These are phyloP conservation scores for Pungitius pungitius DNA, from an alignment of 2,113 vertebrate genomes.

Conservation along the genomic window DNA sequence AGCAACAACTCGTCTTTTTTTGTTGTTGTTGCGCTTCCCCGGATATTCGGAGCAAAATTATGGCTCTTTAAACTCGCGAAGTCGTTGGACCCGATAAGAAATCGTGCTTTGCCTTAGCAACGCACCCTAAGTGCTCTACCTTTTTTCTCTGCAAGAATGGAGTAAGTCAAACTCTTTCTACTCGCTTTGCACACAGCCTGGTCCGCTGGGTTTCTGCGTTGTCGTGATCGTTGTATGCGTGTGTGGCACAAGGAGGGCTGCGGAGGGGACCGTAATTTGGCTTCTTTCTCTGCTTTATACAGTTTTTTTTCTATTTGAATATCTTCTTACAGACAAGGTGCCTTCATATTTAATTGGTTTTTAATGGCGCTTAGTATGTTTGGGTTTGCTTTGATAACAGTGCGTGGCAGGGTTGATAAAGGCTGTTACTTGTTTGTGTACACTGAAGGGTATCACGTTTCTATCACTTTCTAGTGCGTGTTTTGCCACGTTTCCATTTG, in stretches of 20 bases:
- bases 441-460: background rate
- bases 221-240: background rate
- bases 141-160: conserved; percentile 82
- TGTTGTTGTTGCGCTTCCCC: conserved; percentile 32
- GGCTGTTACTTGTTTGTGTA: background rate
- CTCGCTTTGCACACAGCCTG: background rate
- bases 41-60: conserved; percentile 73
- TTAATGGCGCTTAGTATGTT: background rate
- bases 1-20: conserved; percentile 67
- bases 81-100: conserved; percentile 62
- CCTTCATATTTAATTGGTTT: background rate
- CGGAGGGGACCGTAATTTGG: background rate
- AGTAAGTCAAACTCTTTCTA: conserved; percentile 78
- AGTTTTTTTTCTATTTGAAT: background rate
- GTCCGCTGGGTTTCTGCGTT: conserved; percentile 10
- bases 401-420: background rate
- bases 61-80: conserved; percentile 79
- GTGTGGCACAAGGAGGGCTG: background rate
- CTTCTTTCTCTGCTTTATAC: background rate
- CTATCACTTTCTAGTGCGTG: background rate
- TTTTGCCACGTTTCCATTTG: background rate
- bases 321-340: background rate
- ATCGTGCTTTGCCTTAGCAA: conserved; percentile 85
- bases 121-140: conserved; percentile 80
- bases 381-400: background rate